Conservation (phyloP, 2,113 vertebrate genomes). For the Mobula hypostoma region DNA sequence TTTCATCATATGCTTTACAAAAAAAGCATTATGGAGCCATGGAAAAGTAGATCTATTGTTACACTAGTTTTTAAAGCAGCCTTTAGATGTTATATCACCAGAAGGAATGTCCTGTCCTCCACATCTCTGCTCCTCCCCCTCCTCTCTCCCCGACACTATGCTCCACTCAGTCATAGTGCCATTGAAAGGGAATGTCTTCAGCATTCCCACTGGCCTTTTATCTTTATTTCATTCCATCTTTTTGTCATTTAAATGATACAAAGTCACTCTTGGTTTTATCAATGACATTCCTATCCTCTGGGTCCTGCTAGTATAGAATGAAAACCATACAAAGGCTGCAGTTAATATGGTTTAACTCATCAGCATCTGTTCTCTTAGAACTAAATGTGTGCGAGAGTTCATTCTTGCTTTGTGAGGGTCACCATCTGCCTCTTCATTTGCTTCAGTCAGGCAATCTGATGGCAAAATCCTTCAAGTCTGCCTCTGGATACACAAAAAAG, state of each 20-base stretch:
- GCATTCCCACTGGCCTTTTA: neutral
- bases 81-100: neutral
- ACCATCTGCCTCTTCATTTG: neutral
- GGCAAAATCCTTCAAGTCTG: neutral
- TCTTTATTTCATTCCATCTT: neutral
- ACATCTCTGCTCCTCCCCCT: neutral
- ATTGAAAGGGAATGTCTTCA: neutral
- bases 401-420: neutral
- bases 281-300: neutral
- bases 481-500: neutral
- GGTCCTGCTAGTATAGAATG: neutral
- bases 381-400: neutral
- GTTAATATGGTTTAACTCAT: neutral
- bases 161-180: neutral
- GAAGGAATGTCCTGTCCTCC: neutral
- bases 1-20: neutral
- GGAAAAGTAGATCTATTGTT: neutral
- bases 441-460: neutral
- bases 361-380: neutral
- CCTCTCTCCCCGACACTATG: no score
- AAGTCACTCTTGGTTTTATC: neutral
- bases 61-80: neutral
- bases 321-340: neutral
- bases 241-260: constrained; percentile 1
- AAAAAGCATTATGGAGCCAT: neutral